phyloP scores from a whole-genome alignment of 1,140 invertebrate species.

The Papilio polytes region DNA sequence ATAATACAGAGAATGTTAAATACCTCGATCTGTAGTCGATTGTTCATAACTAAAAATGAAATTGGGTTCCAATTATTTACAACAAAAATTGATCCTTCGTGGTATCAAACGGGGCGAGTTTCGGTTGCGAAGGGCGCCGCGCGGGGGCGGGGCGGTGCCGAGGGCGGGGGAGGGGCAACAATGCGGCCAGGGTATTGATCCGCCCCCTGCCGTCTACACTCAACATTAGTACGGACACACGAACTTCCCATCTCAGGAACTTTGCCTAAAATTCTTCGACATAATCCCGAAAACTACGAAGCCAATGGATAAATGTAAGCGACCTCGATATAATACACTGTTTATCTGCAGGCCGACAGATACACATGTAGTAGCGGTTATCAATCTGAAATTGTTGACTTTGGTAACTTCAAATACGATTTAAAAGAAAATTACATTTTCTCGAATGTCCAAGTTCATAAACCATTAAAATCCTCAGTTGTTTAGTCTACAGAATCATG shows the following conservation, averaged over 20 bases:
- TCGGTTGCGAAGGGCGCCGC: conserved; percentile 56
- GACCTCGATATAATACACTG: not conserved
- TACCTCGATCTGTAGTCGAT: not conserved
- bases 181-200: conserved; percentile 80
- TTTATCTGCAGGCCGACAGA: not conserved
- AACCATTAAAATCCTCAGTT: not conserved
- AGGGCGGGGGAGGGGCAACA: conserved; percentile 64
- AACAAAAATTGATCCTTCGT: conserved; percentile 76
- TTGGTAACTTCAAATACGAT: not conserved
- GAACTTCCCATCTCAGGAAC: conserved; percentile 1
- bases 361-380: not conserved
- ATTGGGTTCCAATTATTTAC: conserved; percentile 53
- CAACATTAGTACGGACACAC: conserved; percentile 44
- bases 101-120: conserved; percentile 75
- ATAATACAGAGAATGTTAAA: not conserved
- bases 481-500: not conserved
- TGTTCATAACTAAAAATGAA: conserved; percentile 8
- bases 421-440: not conserved
- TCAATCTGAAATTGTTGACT: conserved; percentile 7
- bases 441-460: not conserved
- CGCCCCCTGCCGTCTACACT: conserved; percentile 67
- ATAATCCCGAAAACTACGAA: not conserved
- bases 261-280: not conserved
- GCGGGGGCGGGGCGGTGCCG: conserved; percentile 50
- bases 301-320: not conserved